Evolutionary conservation across 2,888 invertebrate genomes (phyloP).

Genomic region (Axea sp.): DNA sequence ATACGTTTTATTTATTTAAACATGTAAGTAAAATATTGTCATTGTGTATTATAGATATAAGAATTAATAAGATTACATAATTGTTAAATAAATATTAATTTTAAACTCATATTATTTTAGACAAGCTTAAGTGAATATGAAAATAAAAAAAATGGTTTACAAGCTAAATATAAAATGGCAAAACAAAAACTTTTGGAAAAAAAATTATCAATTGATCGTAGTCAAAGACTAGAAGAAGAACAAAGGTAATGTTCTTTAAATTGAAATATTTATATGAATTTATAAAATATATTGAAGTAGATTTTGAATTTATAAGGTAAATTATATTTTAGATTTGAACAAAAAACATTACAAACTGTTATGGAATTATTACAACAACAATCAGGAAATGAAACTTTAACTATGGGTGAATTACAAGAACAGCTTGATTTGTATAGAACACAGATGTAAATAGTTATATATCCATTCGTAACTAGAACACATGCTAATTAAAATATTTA

Average conservation of each 20-base stretch:
- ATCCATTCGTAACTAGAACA: no score
- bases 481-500: no score
- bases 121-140: background rate
- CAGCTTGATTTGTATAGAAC: constrained; percentile 33
- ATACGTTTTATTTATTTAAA: no score
- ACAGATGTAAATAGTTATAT: constrained; percentile 13
- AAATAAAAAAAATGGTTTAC: constrained; percentile 19
- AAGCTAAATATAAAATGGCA: constrained; percentile 45
- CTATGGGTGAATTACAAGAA: constrained; percentile 35
- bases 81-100: no score
- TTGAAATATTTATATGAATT: no score
- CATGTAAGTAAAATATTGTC: no score
- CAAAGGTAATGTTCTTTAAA: constrained; percentile 8
- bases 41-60: no score
- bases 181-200: constrained; percentile 41
- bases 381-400: constrained; percentile 23
- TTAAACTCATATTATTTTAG: background rate
- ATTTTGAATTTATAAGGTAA: no score
- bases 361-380: constrained; percentile 38
- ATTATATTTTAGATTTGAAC: constrained; percentile 14
- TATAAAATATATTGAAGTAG: no score
- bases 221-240: constrained; percentile 18
- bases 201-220: constrained; percentile 20
- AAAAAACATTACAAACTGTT: constrained; percentile 26
- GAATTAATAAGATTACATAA: no score